Percentiles rank a stretch among this genome's conserved stretches.
These are phyloP conservation scores for Hesperia comma DNA, from an alignment of 2,888 invertebrate genomes.

Conservation along the genomic window DNA sequence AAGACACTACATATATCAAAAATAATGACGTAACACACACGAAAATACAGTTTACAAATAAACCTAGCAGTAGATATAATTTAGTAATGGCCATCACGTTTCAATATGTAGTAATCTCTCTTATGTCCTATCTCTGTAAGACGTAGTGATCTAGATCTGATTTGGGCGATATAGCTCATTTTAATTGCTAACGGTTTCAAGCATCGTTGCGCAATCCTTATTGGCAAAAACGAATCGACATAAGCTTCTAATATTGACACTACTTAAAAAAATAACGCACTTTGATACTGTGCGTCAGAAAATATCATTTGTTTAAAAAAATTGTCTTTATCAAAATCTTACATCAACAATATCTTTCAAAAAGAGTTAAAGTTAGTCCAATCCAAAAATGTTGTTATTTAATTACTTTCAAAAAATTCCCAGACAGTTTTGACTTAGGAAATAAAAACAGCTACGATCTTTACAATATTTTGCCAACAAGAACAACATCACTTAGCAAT, in stretches of 20 bases:
- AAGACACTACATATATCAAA: neutral
- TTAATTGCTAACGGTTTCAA: conserved; percentile 11
- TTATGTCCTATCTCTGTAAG: neutral
- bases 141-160: neutral
- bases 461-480: conserved; percentile 17
- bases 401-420: too few relatives aligned
- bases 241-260: neutral
- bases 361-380: too few relatives aligned
- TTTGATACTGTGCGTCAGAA: too few relatives aligned
- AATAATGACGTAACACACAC: neutral
- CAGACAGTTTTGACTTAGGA: too few relatives aligned
- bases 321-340: too few relatives aligned
- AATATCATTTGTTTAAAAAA: too few relatives aligned
- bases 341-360: too few relatives aligned
- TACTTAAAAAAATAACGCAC: too few relatives aligned
- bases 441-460: conserved; percentile 3
- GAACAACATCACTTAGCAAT: conserved; percentile 11
- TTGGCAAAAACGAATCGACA: conserved; percentile 6
- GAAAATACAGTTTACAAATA: neutral
- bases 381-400: too few relatives aligned
- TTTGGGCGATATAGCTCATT: conserved; percentile 4
- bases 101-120: neutral
- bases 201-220: conserved; percentile 2
- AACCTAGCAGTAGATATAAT: neutral
- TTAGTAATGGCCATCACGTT: neutral